Conservation (phyloP, 2,797 vertebrate genomes). For the Acanthiza pusilla region DNA sequence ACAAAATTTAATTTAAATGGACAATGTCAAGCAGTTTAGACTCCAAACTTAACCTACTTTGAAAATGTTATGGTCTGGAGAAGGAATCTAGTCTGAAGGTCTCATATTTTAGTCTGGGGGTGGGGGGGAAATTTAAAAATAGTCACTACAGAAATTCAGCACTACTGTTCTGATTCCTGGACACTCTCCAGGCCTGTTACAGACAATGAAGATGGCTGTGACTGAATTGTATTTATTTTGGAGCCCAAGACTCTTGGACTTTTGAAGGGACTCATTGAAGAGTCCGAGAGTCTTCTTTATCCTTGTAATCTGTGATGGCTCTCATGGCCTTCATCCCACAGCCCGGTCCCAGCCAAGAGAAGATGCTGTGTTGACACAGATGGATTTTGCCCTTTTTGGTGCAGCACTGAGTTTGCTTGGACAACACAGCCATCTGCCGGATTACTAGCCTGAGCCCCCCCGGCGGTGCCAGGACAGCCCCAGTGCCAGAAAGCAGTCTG, state of each 20-base stretch:
- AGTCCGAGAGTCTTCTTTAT: not conserved
- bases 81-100: not conserved
- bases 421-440: slow-evolving; percentile 20
- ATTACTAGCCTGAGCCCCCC: not conserved
- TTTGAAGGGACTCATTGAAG: not conserved
- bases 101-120: not conserved
- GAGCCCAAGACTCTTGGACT: not conserved
- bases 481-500: not conserved
- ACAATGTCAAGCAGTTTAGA: slow-evolving; percentile 30
- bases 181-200: not conserved
- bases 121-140: accelerated
- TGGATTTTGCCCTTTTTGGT: slow-evolving; percentile 45
- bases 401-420: slow-evolving; percentile 1
- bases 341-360: not conserved
- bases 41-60: slow-evolving; percentile 24
- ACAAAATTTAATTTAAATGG: slow-evolving; percentile 26
- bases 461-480: not conserved
- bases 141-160: not conserved
- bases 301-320: not conserved
- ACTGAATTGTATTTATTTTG: not conserved
- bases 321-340: not conserved
- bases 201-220: not conserved
- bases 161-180: not conserved
- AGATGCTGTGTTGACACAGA: slow-evolving; percentile 32
- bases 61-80: slow-evolving; percentile 8